These are phyloP conservation scores for Galerucella nymphaeae DNA, from an alignment of 2,888 invertebrate genomes.

Conservation along the genomic window DNA sequence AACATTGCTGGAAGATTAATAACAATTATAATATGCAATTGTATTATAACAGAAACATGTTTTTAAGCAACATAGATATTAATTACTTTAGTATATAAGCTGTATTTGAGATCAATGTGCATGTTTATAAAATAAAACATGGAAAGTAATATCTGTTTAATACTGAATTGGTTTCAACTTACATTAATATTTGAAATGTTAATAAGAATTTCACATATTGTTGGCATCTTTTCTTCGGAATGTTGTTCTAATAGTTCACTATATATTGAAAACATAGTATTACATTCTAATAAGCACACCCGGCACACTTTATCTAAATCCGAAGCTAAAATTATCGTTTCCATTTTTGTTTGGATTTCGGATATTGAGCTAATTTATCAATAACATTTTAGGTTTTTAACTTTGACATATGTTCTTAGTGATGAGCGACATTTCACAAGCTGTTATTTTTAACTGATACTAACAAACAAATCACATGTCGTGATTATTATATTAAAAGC, in stretches of 20 bases:
- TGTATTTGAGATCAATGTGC: no score
- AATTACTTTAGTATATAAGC: no score
- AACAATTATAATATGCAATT: no score
- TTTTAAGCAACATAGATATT: no score
- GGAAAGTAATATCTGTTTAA: not conserved
- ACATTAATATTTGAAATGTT: conserved; percentile 42
- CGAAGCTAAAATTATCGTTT: conserved; percentile 37
- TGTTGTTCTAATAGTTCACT: conserved; percentile 41
- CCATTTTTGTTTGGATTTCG: conserved; percentile 33
- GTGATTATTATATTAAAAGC: no score
- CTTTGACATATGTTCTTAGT: not conserved
- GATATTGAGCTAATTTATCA: conserved; percentile 10
- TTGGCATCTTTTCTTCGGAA: conserved; percentile 39
- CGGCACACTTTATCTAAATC: conserved; percentile 43
- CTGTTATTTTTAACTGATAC: no score
- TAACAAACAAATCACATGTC: no score
- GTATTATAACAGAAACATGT: no score
- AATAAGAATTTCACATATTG: conserved; percentile 41
- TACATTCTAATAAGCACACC: conserved; percentile 40
- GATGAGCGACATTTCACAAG: no score
- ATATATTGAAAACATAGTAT: conserved; percentile 43
- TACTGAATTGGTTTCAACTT: conserved; percentile 5
- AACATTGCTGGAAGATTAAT: no score
- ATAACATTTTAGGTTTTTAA: not conserved
- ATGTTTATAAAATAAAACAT: no score